phyloP scores from a whole-genome alignment of 2,113 vertebrate species.

The Scartelaos histophorus region DNA sequence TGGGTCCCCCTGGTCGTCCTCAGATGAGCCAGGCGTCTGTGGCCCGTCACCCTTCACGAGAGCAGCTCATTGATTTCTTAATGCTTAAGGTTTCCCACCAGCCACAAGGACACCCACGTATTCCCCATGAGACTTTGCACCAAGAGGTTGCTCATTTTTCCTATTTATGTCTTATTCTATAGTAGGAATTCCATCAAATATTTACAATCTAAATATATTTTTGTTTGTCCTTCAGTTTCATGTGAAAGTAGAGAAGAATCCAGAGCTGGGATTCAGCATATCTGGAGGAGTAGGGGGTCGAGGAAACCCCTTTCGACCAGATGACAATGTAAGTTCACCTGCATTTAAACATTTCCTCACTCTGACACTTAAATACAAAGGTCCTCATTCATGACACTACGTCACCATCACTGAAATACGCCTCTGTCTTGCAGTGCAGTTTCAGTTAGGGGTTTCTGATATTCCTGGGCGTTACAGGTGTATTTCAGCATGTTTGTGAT shows the following conservation, averaged over 20 bases:
- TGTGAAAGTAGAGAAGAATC: conserved; percentile 94
- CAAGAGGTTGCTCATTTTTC: conserved; percentile 81
- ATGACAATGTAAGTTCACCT: conserved; percentile 86
- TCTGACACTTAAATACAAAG: background rate
- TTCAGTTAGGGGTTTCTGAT: no score
- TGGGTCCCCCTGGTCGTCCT: conserved; percentile 84
- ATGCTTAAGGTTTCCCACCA: conserved; percentile 95
- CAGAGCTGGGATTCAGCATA: conserved; percentile 98
- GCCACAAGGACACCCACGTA: conserved; percentile 78
- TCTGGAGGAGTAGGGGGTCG: conserved; percentile 95
- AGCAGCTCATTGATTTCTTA: conserved; percentile 96
- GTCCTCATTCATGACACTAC: background rate
- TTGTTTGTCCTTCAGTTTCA: conserved; percentile 81
- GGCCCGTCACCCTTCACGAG: conserved; percentile 92
- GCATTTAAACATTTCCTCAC: background rate
- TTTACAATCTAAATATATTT: background rate
- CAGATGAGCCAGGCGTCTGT: conserved; percentile 82
- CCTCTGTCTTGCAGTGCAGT: no score
- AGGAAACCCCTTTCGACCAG: conserved; percentile 94
- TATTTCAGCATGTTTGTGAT: no score
- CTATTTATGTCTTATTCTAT: background rate
- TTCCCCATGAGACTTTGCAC: conserved; percentile 80
- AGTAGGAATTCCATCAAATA: background rate
- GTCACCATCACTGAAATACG: no score
- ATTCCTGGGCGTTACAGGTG: no score